Evolutionary conservation across 1,140 invertebrate species (phyloP).

Genomic region (Parapsyche elsis): DNA sequence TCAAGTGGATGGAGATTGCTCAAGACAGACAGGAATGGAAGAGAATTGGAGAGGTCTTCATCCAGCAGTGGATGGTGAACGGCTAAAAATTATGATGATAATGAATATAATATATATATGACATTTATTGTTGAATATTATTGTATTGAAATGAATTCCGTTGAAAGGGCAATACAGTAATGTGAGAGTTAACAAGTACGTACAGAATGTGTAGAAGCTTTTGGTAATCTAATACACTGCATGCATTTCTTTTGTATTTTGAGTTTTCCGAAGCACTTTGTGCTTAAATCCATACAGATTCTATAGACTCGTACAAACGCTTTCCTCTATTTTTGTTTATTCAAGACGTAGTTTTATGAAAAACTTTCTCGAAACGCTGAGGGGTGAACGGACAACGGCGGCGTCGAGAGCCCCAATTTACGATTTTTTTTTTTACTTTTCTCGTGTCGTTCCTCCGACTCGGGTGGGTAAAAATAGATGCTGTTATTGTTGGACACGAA

Average conservation of each 20-base stretch:
- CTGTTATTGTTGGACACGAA: slow-evolving; percentile 32
- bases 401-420: slow-evolving; percentile 24
- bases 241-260: slow-evolving; percentile 28
- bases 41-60: too few relatives aligned
- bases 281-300: neutral
- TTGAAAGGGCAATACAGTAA: too few relatives aligned
- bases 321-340: slow-evolving; percentile 34
- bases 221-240: slow-evolving; percentile 13
- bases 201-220: neutral
- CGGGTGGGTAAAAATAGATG: slow-evolving; percentile 13
- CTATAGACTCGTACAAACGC: neutral
- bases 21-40: too few relatives aligned
- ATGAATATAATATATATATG: too few relatives aligned
- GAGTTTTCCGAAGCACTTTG: slow-evolving; percentile 15
- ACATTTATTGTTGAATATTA: too few relatives aligned
- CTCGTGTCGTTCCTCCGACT: neutral
- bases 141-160: too few relatives aligned
- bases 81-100: too few relatives aligned
- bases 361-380: slow-evolving; percentile 23
- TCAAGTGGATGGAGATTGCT: too few relatives aligned
- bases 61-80: too few relatives aligned
- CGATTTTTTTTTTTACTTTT: slow-evolving; percentile 23
- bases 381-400: slow-evolving; percentile 24
- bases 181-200: too few relatives aligned
- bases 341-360: slow-evolving; percentile 39